Evolutionary conservation across 2,888 invertebrate genomes (phyloP).

Genomic region (Eilema caniola): DNA sequence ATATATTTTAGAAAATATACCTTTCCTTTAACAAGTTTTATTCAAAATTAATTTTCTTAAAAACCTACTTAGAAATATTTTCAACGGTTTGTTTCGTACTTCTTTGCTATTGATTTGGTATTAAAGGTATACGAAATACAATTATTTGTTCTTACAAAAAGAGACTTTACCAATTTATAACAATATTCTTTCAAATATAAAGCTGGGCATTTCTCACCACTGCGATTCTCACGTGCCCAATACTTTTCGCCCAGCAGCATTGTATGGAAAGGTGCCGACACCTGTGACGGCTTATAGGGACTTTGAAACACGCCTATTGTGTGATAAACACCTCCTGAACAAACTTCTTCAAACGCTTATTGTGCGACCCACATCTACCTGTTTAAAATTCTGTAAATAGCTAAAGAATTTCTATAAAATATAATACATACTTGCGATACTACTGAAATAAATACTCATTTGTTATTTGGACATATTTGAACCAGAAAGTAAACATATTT

Average conservation of each 20-base stretch:
- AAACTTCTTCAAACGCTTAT: constrained; percentile 65
- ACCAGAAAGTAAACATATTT: not conserved
- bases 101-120: constrained; percentile 1
- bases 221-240: constrained; percentile 60
- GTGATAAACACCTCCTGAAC: constrained; percentile 57
- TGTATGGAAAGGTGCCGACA: constrained; percentile 67
- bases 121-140: constrained; percentile 21
- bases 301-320: constrained; percentile 64
- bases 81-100: not conserved
- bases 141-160: constrained; percentile 5
- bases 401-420: constrained; percentile 40
- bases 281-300: constrained; percentile 74
- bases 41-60: constrained; percentile 12
- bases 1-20: not conserved
- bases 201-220: constrained; percentile 47
- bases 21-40: constrained; percentile 16
- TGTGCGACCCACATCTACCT: constrained; percentile 60
- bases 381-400: constrained; percentile 59
- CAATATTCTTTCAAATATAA: constrained; percentile 37
- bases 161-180: constrained; percentile 25
- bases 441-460: constrained; percentile 9
- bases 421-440: constrained; percentile 16
- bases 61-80: constrained; percentile 10
- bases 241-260: constrained; percentile 62
- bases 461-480: not conserved